Base-by-base conservation (phyloP, 92 coral and sea anemone species). In the Parazoanthus swiftii region DNA sequence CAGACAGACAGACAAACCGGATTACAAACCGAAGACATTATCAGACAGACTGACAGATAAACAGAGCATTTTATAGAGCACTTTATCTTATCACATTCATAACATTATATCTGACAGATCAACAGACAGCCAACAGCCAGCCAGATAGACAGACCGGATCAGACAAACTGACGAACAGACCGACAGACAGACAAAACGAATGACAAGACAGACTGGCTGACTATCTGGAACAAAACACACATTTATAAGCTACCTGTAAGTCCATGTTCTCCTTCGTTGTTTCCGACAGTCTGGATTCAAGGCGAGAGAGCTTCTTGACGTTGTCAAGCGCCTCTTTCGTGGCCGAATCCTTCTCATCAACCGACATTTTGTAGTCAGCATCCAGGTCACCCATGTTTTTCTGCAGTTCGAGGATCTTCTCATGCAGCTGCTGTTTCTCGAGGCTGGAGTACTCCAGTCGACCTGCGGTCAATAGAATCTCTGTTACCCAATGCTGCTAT, bases 211-310 rank as follows among this genome's bases (percentile, higher is more conserved):
- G 14, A 10, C 9, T 9, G 6, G 54, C 4, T 23, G 29, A 43
- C 54, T 2, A 2, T 23, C 7, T 4, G 37, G 36, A 70, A 44
- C 2, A 7, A 14, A 2, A 37, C 50, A 29, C 0, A 66, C 68
- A 63, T 2, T 63, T 3, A 5, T 44, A n/a, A 4, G 44, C 13
- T 70, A 83, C 86, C 77, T 93, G 94, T 46, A 93, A 73, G 44
- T 90, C 80, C 74, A 81, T 91, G 73, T 92, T 92, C 35, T 91
- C 96, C 88, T 93, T 89, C n/a, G 91, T 93, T 8, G 93, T 91
- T 74, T 95, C 94, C 20, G 88, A 85, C 23, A 93, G 85, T 86
- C 90, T 95, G 39, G 92, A 91, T 88, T 95, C 95, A 74, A 95
- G 89, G 86, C 94, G 93, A 23, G 90, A 89, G 25, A 93, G 83